Percentiles rank a stretch among this genome's conserved stretches.
Evolutionary conservation across 35 echinoderm and acorn worm species (phyloP).

Genomic region (Apostichopus californicus): DNA sequence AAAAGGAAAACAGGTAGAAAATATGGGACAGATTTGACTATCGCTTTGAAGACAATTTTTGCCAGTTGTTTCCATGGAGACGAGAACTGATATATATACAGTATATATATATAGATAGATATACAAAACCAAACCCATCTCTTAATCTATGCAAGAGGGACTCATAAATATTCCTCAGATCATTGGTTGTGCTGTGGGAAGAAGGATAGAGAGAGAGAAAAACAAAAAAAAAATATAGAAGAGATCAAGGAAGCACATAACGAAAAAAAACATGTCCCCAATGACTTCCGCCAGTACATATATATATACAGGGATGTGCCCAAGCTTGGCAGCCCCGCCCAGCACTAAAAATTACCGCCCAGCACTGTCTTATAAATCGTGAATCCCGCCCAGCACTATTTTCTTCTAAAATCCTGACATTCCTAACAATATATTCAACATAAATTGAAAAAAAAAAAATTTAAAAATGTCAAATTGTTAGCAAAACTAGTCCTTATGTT

Average conservation of each 20-base stretch:
- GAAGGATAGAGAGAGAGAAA: conserved; percentile 25
- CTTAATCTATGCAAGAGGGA: conserved; percentile 30
- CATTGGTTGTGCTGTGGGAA: conserved; percentile 52
- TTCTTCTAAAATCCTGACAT: no score
- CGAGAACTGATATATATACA: background rate
- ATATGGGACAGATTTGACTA: conserved; percentile 1
- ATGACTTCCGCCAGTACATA: background rate
- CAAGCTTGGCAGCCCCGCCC: no score
- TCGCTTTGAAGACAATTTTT: background rate
- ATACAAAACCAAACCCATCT: conserved; percentile 25
- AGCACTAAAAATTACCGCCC: no score
- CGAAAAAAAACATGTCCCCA: conserved; percentile 1
- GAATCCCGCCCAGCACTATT: no score
- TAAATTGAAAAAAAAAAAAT: no score
- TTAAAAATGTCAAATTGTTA: no score
- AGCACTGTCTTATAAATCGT: no score
- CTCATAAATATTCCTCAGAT: conserved; percentile 57
- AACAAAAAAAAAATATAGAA: conserved; percentile 12
- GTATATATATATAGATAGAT: no score
- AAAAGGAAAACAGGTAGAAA: background rate
- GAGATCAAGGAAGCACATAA: conserved; percentile 39
- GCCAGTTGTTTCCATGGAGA: conserved; percentile 17
- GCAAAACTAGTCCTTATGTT: no score
- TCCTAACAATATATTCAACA: no score
- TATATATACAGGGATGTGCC: no score